phyloP scores from a whole-genome alignment of 2,797 vertebrate genomes.

The Odontamblyopus lacepedii region DNA sequence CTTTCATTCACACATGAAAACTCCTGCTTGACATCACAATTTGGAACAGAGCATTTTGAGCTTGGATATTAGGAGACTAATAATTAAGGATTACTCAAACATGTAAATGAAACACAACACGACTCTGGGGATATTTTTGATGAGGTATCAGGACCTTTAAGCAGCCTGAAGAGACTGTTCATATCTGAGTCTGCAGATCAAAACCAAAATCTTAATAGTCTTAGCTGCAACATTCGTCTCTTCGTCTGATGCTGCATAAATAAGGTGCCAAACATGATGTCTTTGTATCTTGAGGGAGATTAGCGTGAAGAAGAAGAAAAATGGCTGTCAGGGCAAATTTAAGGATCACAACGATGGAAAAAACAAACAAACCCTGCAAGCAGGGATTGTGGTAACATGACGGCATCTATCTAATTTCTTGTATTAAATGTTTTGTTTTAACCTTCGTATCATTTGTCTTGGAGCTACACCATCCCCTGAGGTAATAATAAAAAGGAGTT shows the following conservation, averaged over 20 bases:
- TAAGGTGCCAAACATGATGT: constrained; percentile 63
- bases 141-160: not conserved
- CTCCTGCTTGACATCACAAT: too few species aligned
- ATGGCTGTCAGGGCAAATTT: constrained; percentile 63
- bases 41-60: too few species aligned
- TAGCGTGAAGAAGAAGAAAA: constrained; percentile 64
- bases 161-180: constrained; percentile 1
- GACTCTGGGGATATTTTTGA: too few species aligned
- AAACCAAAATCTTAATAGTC: constrained; percentile 31
- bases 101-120: too few species aligned
- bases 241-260: constrained; percentile 52
- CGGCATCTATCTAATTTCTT: constrained; percentile 52
- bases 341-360: constrained; percentile 52
- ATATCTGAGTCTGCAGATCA: constrained; percentile 42
- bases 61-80: too few species aligned
- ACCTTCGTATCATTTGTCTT: constrained; percentile 14
- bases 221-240: constrained; percentile 20
- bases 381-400: constrained; percentile 56
- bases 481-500: constrained; percentile 38
- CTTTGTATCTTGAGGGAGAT: constrained; percentile 65
- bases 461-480: constrained; percentile 38
- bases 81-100: too few species aligned
- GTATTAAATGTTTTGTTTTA: constrained; percentile 54
- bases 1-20: too few species aligned
- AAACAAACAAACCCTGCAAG: constrained; percentile 22